Percentiles rank a stretch among this genome's conserved stretches.
Evolutionary conservation across 2,113 vertebrate species (phyloP).

Genomic region (Arenaria interpres): DNA sequence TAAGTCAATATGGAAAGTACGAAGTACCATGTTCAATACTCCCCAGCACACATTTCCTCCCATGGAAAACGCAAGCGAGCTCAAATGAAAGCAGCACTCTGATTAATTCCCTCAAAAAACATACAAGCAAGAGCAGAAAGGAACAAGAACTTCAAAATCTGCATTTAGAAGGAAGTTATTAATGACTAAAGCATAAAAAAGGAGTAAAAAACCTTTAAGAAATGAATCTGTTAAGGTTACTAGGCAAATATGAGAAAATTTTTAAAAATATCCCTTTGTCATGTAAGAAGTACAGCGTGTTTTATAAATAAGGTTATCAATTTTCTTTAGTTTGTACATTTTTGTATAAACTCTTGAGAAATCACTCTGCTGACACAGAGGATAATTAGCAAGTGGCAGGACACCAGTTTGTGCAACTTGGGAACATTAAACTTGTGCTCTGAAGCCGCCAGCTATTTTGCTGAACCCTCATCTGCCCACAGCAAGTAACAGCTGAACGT

Average conservation of each 20-base stretch:
- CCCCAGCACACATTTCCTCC: rapidly evolving
- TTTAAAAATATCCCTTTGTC: not conserved
- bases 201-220: not conserved
- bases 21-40: not conserved
- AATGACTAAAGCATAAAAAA: not conserved
- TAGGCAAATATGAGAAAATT: not conserved
- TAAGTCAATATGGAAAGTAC: not conserved
- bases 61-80: not conserved
- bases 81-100: not conserved
- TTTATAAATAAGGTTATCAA: not conserved
- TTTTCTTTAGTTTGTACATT: not conserved
- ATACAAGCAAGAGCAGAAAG: not conserved
- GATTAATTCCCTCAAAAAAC: not conserved
- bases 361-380: not conserved
- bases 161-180: not conserved
- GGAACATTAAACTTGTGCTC: not conserved
- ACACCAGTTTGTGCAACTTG: not conserved
- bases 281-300: not conserved
- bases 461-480: not conserved
- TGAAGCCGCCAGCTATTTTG: not conserved
- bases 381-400: not conserved
- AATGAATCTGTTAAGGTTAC: not conserved
- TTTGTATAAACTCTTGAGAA: not conserved
- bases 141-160: not conserved
- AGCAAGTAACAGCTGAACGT: not conserved